phyloP scores from a whole-genome alignment of 30 jellyfish, hydroid and myxozoan species.

The Rhopilema esculentum region DNA sequence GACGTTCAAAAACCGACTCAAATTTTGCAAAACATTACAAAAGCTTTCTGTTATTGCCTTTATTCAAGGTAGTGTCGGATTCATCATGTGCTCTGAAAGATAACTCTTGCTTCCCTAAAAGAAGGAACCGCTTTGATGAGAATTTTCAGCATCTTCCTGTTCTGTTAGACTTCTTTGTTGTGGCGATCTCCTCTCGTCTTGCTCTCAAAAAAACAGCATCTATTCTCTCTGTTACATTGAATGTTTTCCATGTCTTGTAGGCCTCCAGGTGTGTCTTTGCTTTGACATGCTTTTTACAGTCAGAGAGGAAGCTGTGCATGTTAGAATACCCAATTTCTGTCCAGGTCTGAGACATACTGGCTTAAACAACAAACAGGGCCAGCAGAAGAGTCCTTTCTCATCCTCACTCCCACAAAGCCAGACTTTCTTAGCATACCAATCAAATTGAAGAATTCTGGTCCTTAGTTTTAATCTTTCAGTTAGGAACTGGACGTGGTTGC shows the following conservation, averaged over 20 bases:
- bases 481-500: slow-evolving; percentile 9
- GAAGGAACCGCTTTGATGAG: slow-evolving; percentile 12
- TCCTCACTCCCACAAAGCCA: background rate
- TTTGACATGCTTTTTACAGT: slow-evolving; percentile 47
- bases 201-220: slow-evolving; percentile 51
- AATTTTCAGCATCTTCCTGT: slow-evolving; percentile 50
- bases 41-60: slow-evolving; percentile 54
- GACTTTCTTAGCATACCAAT: slow-evolving; percentile 16
- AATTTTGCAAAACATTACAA: slow-evolving; percentile 50
- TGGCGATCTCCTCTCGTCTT: slow-evolving; percentile 53
- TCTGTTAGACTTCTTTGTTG: slow-evolving; percentile 50
- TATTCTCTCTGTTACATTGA: slow-evolving; percentile 40
- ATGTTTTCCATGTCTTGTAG: slow-evolving; percentile 36
- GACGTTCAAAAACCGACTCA: slow-evolving; percentile 63
- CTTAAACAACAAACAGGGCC: slow-evolving; percentile 61
- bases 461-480: background rate
- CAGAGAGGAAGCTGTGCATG: slow-evolving; percentile 57
- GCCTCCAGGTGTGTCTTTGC: slow-evolving; percentile 38
- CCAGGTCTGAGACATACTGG: slow-evolving; percentile 46
- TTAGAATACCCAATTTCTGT: slow-evolving; percentile 47
- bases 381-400: slow-evolving; percentile 35
- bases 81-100: slow-evolving; percentile 56
- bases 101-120: slow-evolving; percentile 46
- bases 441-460: slow-evolving; percentile 6
- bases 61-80: slow-evolving; percentile 24